Base-by-base conservation (phyloP, 2,888 invertebrate genomes). In the Leucoptera coffeella region DNA sequence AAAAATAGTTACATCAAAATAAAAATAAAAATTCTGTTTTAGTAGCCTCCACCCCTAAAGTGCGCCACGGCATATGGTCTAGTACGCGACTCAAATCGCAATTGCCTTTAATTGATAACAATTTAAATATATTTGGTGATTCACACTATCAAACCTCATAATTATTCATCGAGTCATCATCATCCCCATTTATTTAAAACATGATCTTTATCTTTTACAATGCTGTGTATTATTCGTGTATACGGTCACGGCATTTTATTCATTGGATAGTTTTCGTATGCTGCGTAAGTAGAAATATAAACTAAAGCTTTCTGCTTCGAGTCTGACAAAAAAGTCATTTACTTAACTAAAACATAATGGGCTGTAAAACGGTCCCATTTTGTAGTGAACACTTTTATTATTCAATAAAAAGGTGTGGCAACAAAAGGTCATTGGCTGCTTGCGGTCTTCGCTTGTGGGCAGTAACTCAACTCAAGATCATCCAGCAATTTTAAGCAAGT, bases 101-200 rank as follows among this genome's bases (percentile, higher is more conserved):
- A 67, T 67, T 69, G 62, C 65, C 67, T 69, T 69, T 69, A 67
- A 69, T 69, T 69, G 69, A 69, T 69, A 69, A 69, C 69, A 69
- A 69, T 69, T 67, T 67, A 69, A 67, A 69, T 67, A 67, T 64
- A 69, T 69, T 69, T 67, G 67, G 62, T 69, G 69, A 67, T 69
- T 69, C 69, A 69, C 69, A 69, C 69, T 67, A 65, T 61, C 57
- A 44, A 45, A 52, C 42, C 59, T 65, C 56, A 64, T 67, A 64
- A 62, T 55, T 67, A 69, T 67, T 69, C 69, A 67, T 69, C 67
- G 67, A 53, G 57, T 57, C 54, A 62, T 69, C 64, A 67, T 65
- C 61, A 58, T 41, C 44, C n/a, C n/a, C n/a, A n/a, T n/a, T n/a
- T n/a, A n/a, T n/a, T n/a, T n/a, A n/a, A n/a, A n/a, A n/a, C n/a